Evolutionary conservation across 2,888 invertebrate species (phyloP).

Genomic region (Heliconius aoede): DNA sequence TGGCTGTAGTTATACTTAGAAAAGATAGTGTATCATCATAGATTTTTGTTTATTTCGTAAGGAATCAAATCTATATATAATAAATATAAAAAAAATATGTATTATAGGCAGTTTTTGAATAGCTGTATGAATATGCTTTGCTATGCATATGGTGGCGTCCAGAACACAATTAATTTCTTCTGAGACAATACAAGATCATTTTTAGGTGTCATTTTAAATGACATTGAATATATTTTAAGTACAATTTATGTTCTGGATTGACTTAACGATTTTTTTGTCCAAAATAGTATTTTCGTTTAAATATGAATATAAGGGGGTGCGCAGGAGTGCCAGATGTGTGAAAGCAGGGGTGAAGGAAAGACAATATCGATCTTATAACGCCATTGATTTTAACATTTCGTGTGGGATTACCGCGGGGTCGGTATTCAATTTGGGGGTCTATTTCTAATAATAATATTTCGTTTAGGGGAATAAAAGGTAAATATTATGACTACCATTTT

Average conservation of each 20-base stretch:
- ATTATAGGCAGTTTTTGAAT: too few species aligned
- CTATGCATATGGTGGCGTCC: too few species aligned
- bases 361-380: conserved; percentile 77
- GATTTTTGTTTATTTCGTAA: too few species aligned
- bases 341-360: conserved; percentile 64
- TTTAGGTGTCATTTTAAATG: background rate
- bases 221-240: background rate
- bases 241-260: conserved; percentile 17
- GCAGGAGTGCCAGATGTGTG: conserved; percentile 65
- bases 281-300: conserved; percentile 26
- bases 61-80: too few species aligned
- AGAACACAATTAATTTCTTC: too few species aligned
- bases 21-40: background rate
- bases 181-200: too few species aligned
- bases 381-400: conserved; percentile 64
- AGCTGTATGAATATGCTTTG: too few species aligned
- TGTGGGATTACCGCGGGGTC: conserved; percentile 59
- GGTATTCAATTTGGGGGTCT: conserved; percentile 30
- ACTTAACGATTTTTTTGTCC: conserved; percentile 11
- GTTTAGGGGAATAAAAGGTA: conserved; percentile 3
- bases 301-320: conserved; percentile 43
- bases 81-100: too few species aligned
- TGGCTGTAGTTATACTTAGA: background rate
- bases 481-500: background rate
- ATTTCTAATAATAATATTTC: conserved; percentile 24